Conservation (phyloP, 2,888 invertebrate genomes). For the Sclerodermus sp. region DNA sequence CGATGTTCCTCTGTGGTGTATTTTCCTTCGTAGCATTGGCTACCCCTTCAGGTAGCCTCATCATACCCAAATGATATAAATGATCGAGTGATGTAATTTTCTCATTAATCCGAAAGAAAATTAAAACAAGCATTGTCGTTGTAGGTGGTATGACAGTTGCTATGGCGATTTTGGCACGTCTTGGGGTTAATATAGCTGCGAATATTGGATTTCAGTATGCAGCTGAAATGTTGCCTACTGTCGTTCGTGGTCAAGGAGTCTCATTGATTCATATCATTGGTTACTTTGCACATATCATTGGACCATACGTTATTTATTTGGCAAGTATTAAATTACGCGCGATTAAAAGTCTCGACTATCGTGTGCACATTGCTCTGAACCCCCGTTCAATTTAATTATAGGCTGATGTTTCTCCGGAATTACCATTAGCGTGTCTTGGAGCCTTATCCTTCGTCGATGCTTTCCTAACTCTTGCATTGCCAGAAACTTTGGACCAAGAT, state of each 20-base stretch:
- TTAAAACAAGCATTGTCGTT: constrained; percentile 20
- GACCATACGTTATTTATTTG: constrained; percentile 83
- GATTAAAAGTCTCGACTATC: neutral
- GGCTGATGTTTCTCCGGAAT: constrained; percentile 42
- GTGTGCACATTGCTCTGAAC: neutral
- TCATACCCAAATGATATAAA: constrained; percentile 18
- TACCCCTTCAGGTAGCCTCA: constrained; percentile 69
- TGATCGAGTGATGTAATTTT: no score
- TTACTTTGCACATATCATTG: constrained; percentile 79
- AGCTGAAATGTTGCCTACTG: constrained; percentile 84
- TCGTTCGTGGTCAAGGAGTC: constrained; percentile 84
- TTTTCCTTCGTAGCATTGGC: constrained; percentile 77
- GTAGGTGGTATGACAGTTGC: constrained; percentile 74
- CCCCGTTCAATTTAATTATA: constrained; percentile 18
- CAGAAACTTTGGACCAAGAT: constrained; percentile 84
- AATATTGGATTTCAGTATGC: constrained; percentile 91
- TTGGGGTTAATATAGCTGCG: constrained; percentile 86
- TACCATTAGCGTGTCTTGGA: constrained; percentile 79
- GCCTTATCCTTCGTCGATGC: constrained; percentile 75
- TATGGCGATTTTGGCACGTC: constrained; percentile 79
- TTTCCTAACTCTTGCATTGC: constrained; percentile 73
- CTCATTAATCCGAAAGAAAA: neutral
- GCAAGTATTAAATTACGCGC: constrained; percentile 58
- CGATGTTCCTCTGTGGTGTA: constrained; percentile 77
- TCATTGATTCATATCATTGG: constrained; percentile 87